phyloP scores from a whole-genome alignment of 1,140 invertebrate species.

The Eueides isabella region DNA sequence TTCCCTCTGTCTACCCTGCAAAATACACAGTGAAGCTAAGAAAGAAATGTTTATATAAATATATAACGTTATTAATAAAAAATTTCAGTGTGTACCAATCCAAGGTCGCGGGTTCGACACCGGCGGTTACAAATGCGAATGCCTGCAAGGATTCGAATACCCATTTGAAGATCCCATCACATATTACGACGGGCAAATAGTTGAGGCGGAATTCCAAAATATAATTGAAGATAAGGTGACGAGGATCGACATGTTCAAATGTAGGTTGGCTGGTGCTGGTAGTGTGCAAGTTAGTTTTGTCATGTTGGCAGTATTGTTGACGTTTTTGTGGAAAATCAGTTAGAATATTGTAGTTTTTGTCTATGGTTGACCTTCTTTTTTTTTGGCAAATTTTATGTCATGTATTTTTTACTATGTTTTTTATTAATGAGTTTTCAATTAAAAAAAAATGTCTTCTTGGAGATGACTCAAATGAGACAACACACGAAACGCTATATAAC shows the following conservation, averaged over 20 bases:
- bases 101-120: conserved; percentile 94
- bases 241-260: conserved; percentile 94
- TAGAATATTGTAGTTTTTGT: conserved; percentile 15
- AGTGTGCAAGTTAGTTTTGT: conserved; percentile 82
- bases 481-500: too few relatives aligned
- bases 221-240: conserved; percentile 90
- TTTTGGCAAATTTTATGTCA: too few relatives aligned
- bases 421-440: too few relatives aligned
- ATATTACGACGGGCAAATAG: conserved; percentile 97
- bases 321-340: conserved; percentile 42
- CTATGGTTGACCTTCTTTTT: too few relatives aligned
- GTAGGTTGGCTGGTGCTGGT: conserved; percentile 92
- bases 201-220: conserved; percentile 97
- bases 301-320: conserved; percentile 49
- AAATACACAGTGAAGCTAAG: too few relatives aligned
- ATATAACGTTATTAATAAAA: too few relatives aligned
- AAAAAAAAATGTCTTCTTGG: too few relatives aligned
- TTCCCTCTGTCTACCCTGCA: background rate
- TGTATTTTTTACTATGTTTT: too few relatives aligned
- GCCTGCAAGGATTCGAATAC: conserved; percentile 98
- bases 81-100: conserved; percentile 98
- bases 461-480: too few relatives aligned
- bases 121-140: conserved; percentile 99
- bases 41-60: too few relatives aligned
- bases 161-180: conserved; percentile 97